A percentile compares a stretch with the other conserved stretches of the same genome.
Conservation (phyloP, 1,140 invertebrate species). For the Meloidogyne exigua region DNA sequence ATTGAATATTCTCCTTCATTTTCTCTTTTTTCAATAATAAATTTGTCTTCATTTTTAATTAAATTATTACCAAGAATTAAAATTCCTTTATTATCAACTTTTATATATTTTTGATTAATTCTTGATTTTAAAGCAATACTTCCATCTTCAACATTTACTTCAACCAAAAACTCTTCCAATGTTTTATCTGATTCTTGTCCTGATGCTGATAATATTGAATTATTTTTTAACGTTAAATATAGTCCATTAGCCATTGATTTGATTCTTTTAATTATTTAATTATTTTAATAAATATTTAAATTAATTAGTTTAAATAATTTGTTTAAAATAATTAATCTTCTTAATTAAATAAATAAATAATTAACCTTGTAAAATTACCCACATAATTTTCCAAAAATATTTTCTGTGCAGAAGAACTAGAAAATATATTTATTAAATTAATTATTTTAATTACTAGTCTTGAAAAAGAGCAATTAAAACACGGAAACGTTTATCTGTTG, state of each 20-base stretch:
- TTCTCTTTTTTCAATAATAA: neutral
- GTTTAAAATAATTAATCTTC: too few relatives aligned
- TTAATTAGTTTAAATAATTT: too few relatives aligned
- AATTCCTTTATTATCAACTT: neutral
- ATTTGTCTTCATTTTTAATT: slow-evolving; percentile 12
- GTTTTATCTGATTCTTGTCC: neutral
- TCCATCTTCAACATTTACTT: neutral
- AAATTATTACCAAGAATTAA: neutral
- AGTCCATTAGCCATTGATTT: neutral
- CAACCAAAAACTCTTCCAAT: neutral
- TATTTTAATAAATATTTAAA: neutral
- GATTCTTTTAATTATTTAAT: neutral
- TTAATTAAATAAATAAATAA: neutral
- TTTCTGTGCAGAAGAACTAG: neutral
- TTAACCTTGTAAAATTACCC: neutral
- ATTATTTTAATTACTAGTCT: neutral
- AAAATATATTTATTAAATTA: neutral
- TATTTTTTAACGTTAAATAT: neutral
- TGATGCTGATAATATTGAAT: neutral
- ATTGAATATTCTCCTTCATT: slow-evolving; percentile 7
- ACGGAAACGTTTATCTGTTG: neutral
- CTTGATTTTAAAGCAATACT: slow-evolving; percentile 5
- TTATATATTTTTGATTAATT: slow-evolving; percentile 4
- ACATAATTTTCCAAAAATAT: neutral
- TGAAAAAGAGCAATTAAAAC: slow-evolving; percentile 18